A percentile compares a stretch with the other conserved stretches of the same genome.
These are phyloP conservation scores for Arbacia lixula DNA, from an alignment of 53 echinoderm and acorn worm species.

Conservation along the genomic window DNA sequence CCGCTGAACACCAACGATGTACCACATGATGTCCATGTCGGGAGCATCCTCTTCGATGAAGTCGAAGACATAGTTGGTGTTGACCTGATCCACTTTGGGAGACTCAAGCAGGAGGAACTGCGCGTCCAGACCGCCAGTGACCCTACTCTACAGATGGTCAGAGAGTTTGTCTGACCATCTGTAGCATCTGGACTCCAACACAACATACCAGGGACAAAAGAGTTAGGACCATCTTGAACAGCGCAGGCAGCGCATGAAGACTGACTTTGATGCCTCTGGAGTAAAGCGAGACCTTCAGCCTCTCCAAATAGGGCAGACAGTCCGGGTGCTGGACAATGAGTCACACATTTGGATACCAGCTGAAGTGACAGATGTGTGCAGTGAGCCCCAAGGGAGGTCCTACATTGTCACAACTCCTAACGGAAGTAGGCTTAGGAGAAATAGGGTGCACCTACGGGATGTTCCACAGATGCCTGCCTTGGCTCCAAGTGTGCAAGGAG, in stretches of 20 bases:
- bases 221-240: slow-evolving; percentile 15
- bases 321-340: slow-evolving; percentile 39
- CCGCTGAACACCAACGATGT: slow-evolving; percentile 42
- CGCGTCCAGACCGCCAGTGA: slow-evolving; percentile 50
- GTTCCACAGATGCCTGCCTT: background rate
- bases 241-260: slow-evolving; percentile 38
- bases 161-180: slow-evolving; percentile 50
- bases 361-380: slow-evolving; percentile 48
- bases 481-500: background rate
- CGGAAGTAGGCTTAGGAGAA: slow-evolving; percentile 56
- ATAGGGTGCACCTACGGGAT: slow-evolving; percentile 64
- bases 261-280: slow-evolving; percentile 15
- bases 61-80: slow-evolving; percentile 11
- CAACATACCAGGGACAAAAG: background rate
- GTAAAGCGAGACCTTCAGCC: slow-evolving; percentile 47
- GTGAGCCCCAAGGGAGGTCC: slow-evolving; percentile 63
- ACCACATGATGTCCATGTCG: slow-evolving; percentile 16
- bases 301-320: slow-evolving; percentile 58
- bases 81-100: slow-evolving; percentile 50
- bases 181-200: slow-evolving; percentile 40
- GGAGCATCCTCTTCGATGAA: slow-evolving; percentile 5
- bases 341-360: slow-evolving; percentile 53
- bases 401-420: slow-evolving; percentile 67
- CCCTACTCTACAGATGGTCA: slow-evolving; percentile 36
- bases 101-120: slow-evolving; percentile 40